These are phyloP conservation scores for Harpagifer antarcticus DNA, from an alignment of 2,797 vertebrate genomes.

Conservation along the genomic window DNA sequence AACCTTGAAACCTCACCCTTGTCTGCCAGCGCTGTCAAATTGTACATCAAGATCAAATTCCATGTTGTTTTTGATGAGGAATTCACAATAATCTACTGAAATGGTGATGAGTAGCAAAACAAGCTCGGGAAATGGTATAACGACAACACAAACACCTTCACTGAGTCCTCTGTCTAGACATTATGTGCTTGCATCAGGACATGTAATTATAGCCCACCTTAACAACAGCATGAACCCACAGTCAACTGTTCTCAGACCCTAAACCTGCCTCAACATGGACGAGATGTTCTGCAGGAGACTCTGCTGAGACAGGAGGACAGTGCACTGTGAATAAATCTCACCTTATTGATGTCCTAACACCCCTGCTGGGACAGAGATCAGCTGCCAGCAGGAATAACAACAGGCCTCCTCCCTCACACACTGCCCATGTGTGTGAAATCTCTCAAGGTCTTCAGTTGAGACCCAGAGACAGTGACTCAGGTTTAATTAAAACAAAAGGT, in stretches of 20 bases:
- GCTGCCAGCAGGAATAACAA: constrained; percentile 41
- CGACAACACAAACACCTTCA: neutral
- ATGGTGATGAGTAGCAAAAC: neutral
- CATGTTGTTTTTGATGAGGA: neutral
- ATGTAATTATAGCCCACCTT: neutral
- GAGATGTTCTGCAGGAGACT: constrained; percentile 1
- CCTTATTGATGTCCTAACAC: constrained; percentile 30
- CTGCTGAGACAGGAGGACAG: constrained; percentile 7
- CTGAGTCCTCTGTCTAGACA: neutral
- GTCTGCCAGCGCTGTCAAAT: neutral
- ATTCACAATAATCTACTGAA: neutral
- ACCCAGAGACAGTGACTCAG: constrained; percentile 31
- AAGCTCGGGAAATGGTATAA: neutral
- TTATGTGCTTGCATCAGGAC: constrained; percentile 2
- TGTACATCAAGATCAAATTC: neutral
- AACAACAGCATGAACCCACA: neutral
- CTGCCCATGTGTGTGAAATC: constrained; percentile 32
- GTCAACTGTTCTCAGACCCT: constrained; percentile 2
- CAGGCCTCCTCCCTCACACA: constrained; percentile 34
- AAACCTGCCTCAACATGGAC: neutral
- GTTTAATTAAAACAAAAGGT: constrained; percentile 37
- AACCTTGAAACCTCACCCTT: neutral
- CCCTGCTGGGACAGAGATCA: constrained; percentile 43
- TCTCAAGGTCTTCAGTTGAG: constrained; percentile 35
- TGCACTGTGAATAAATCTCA: constrained; percentile 26